Conservation (phyloP, 1,140 invertebrate genomes). For the Globodera ellingtonae region DNA sequence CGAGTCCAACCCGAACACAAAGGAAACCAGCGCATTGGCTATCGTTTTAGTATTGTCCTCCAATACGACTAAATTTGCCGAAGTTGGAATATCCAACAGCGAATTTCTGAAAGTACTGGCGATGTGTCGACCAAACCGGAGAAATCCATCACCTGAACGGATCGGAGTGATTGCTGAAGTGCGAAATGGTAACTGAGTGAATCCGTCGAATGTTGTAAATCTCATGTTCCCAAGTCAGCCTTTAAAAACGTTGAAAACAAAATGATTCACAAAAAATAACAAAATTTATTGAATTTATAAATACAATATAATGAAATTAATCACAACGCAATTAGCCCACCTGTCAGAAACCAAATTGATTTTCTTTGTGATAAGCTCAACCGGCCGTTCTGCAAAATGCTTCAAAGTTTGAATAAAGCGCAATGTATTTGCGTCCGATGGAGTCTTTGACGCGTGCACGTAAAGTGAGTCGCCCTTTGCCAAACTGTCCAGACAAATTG, state of each 20-base stretch:
- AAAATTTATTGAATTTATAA: no score
- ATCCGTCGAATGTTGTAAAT: conserved; percentile 82
- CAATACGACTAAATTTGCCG: conserved; percentile 24
- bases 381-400: conserved; percentile 70
- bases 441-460: conserved; percentile 93
- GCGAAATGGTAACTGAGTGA: conserved; percentile 46
- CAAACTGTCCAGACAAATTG: conserved; percentile 87
- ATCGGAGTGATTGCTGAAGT: conserved; percentile 36
- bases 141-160: conserved; percentile 32
- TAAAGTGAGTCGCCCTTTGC: conserved; percentile 71
- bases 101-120: conserved; percentile 40
- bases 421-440: conserved; percentile 78
- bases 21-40: conserved; percentile 41
- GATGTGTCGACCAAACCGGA: background rate
- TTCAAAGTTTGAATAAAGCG: conserved; percentile 71
- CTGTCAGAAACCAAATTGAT: conserved; percentile 91
- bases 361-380: conserved; percentile 89
- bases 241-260: background rate
- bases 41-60: conserved; percentile 40
- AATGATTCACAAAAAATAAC: background rate
- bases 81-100: conserved; percentile 35
- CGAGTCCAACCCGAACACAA: conserved; percentile 44
- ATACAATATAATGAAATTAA: no score
- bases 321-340: background rate
- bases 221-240: conserved; percentile 94